These are phyloP conservation scores for Drosophila tripunctata DNA, from an alignment of 2,888 invertebrate species.

Conservation along the genomic window DNA sequence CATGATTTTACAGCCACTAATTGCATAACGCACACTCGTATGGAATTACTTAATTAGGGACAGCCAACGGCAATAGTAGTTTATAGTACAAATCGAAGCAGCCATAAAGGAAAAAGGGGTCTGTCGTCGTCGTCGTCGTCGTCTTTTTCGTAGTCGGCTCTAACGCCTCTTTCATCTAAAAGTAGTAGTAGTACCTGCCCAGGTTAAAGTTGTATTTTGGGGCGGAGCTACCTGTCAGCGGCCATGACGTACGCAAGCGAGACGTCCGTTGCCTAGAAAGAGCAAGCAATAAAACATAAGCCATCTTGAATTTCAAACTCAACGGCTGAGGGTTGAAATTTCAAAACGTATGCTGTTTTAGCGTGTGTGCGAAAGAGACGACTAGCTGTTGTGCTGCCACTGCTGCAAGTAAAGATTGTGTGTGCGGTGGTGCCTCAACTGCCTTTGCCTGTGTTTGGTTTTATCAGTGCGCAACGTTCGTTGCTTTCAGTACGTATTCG, in stretches of 20 bases:
- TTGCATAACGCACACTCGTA: constrained; percentile 69
- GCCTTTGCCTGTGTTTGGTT: constrained; percentile 56
- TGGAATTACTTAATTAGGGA: constrained; percentile 74
- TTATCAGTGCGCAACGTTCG: constrained; percentile 61
- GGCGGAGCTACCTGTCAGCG: constrained; percentile 62
- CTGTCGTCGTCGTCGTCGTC: constrained; percentile 26
- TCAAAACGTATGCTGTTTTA: constrained; percentile 26
- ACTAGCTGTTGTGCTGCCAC: constrained; percentile 18
- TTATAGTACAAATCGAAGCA: constrained; percentile 69
- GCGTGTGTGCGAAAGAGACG: constrained; percentile 49
- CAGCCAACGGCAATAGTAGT: constrained; percentile 67
- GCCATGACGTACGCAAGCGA: constrained; percentile 38
- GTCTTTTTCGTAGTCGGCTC: constrained; percentile 10
- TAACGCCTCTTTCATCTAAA: constrained; percentile 12
- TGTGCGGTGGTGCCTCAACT: constrained; percentile 16
- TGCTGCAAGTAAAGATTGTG: constrained; percentile 11
- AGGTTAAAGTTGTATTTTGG: constrained; percentile 2
- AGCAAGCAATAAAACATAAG: constrained; percentile 55
- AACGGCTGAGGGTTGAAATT: constrained; percentile 75
- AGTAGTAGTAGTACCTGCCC: constrained; percentile 53
- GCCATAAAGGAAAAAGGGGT: constrained; percentile 70
- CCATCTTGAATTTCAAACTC: constrained; percentile 78
- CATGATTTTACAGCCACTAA: constrained; percentile 72
- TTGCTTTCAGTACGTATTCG: constrained; percentile 69
- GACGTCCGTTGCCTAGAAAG: constrained; percentile 25